These are phyloP conservation scores for Cataglyphis cursor DNA, from an alignment of 2,888 invertebrate species.

Conservation along the genomic window DNA sequence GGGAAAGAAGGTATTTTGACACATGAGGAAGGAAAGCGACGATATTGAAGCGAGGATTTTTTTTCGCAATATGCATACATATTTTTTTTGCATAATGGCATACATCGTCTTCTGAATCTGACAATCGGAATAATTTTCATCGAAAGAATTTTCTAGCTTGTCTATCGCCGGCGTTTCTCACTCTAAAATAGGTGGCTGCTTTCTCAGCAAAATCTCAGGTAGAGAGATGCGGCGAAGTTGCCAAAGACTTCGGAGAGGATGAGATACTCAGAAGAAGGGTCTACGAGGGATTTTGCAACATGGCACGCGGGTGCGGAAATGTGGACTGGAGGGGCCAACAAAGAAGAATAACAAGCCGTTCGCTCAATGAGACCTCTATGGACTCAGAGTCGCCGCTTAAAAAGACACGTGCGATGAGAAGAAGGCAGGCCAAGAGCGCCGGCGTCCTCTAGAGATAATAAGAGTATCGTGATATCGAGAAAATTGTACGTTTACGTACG, in stretches of 20 bases:
- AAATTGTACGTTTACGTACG: background rate
- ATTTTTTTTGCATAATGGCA: constrained; percentile 8
- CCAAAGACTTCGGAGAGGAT: background rate
- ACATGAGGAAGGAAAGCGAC: background rate
- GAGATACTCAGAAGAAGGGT: constrained; percentile 70
- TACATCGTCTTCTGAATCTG: constrained; percentile 69
- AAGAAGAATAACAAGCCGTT: constrained; percentile 55
- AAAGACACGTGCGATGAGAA: background rate
- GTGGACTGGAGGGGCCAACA: constrained; percentile 6
- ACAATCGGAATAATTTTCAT: background rate
- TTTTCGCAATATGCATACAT: constrained; percentile 30
- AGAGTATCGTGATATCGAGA: background rate
- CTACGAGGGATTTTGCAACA: constrained; percentile 67
- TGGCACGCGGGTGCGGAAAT: constrained; percentile 55
- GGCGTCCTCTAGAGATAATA: background rate
- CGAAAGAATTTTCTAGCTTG: constrained; percentile 56
- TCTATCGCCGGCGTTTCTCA: constrained; percentile 55
- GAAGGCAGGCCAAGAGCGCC: background rate
- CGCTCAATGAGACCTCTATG: constrained; percentile 26
- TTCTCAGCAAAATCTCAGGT: constrained; percentile 59
- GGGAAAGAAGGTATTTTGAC: background rate
- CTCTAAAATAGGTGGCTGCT: constrained; percentile 4
- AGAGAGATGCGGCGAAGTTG: constrained; percentile 38
- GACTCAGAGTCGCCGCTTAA: constrained; percentile 1
- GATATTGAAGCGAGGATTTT: constrained; percentile 27